These are phyloP conservation scores for Tipula helvola DNA, from an alignment of 2,888 invertebrate species.

Conservation along the genomic window DNA sequence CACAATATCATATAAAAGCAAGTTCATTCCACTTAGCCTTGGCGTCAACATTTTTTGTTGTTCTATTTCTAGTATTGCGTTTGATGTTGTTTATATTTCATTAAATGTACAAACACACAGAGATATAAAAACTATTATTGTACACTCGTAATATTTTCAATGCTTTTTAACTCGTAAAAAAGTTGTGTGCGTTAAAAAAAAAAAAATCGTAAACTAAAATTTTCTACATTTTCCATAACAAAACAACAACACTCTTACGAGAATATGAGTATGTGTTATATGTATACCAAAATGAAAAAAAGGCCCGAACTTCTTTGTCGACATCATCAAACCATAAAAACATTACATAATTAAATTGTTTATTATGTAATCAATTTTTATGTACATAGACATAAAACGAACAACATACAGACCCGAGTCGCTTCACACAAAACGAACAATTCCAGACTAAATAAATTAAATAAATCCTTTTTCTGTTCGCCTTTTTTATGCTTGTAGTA, in stretches of 20 bases:
- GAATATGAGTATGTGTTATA: background rate
- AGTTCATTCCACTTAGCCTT: background rate
- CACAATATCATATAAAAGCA: background rate
- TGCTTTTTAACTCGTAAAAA: background rate
- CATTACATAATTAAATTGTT: constrained; percentile 4
- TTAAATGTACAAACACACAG: background rate
- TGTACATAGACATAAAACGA: background rate
- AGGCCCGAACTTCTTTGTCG: background rate
- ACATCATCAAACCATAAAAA: background rate
- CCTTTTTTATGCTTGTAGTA: background rate
- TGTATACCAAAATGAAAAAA: background rate
- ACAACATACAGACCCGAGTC: background rate
- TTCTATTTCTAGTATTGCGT: background rate
- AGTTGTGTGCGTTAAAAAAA: background rate
- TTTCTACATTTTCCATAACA: background rate
- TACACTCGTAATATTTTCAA: background rate
- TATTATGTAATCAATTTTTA: background rate
- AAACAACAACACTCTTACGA: background rate
- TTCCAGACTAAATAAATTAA: background rate
- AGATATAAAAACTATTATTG: background rate
- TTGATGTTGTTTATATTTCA: background rate
- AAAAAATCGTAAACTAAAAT: background rate
- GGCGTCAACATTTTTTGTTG: background rate
- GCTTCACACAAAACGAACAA: background rate
- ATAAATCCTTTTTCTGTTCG: background rate